Evolutionary conservation across 2,888 invertebrate species (phyloP).

Genomic region (Lissonota sp.): DNA sequence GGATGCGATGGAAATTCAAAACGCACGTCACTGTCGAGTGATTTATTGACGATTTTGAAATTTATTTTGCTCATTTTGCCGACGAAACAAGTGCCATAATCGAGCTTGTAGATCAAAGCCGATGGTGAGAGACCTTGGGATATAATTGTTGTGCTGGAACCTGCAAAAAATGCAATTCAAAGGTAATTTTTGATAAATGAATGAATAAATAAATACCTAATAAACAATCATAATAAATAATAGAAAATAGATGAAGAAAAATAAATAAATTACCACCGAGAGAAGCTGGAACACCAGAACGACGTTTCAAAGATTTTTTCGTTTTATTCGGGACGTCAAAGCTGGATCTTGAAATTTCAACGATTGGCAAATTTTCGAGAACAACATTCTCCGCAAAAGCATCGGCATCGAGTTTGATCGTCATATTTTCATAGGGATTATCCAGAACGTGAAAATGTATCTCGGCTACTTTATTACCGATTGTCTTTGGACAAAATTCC

Average conservation of each 20-base stretch:
- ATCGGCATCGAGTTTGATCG: conserved; percentile 83
- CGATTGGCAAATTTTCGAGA: conserved; percentile 79
- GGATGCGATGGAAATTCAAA: conserved; percentile 82
- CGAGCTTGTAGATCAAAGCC: conserved; percentile 74
- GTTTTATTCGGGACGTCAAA: conserved; percentile 7
- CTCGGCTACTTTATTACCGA: conserved; percentile 71
- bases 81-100: conserved; percentile 82
- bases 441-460: conserved; percentile 84
- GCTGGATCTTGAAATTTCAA: conserved; percentile 47
- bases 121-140: conserved; percentile 8
- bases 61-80: conserved; percentile 79
- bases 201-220: too few relatives aligned
- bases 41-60: conserved; percentile 83
- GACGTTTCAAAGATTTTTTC: conserved; percentile 50
- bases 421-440: conserved; percentile 86
- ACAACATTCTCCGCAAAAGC: conserved; percentile 84
- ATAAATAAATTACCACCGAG: conserved; percentile 22
- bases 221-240: background rate
- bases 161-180: conserved; percentile 1
- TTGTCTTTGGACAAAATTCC: conserved; percentile 77
- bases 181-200: too few relatives aligned
- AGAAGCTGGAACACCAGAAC: conserved; percentile 20
- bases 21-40: conserved; percentile 78
- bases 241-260: background rate
- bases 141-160: conserved; percentile 25